Conservation (phyloP, 2,113 vertebrate species). For the Seriola aureovittata region DNA sequence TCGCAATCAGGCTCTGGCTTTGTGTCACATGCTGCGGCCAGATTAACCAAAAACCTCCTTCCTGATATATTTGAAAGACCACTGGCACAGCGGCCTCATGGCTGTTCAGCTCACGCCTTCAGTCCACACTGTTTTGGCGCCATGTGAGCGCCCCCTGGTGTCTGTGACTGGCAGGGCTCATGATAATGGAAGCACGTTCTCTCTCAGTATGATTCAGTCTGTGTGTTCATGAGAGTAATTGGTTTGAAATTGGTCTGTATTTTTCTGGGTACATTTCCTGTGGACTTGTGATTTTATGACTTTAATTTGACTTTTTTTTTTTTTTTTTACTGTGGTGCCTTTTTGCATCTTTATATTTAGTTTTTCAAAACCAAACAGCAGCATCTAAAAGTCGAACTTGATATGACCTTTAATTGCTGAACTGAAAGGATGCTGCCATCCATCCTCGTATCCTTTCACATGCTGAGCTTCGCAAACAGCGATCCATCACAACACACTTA, state of each 20-base stretch:
- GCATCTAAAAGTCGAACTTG: neutral
- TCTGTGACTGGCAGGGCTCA: neutral
- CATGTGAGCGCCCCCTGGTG: conserved; percentile 53
- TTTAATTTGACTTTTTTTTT: no score
- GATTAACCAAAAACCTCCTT: conserved; percentile 8
- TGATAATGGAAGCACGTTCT: conserved; percentile 48
- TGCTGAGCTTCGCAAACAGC: neutral
- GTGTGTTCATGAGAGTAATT: conserved; percentile 50
- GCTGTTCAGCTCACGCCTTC: neutral
- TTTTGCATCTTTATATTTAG: neutral
- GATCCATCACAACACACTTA: neutral
- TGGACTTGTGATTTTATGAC: no score
- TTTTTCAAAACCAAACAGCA: neutral
- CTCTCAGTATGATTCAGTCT: conserved; percentile 48
- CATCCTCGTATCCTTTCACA: neutral
- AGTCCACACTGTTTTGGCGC: neutral
- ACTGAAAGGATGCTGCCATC: neutral
- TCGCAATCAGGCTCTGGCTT: neutral
- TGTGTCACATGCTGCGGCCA: neutral
- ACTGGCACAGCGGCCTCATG: neutral
- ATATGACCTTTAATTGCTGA: neutral
- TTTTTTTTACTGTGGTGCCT: neutral
- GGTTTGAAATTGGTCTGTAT: conserved; percentile 45
- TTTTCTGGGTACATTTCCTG: conserved; percentile 25
- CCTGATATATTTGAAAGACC: neutral